Evolutionary conservation across 2,113 vertebrate genomes (phyloP).

Genomic region (Mirza zaza): DNA sequence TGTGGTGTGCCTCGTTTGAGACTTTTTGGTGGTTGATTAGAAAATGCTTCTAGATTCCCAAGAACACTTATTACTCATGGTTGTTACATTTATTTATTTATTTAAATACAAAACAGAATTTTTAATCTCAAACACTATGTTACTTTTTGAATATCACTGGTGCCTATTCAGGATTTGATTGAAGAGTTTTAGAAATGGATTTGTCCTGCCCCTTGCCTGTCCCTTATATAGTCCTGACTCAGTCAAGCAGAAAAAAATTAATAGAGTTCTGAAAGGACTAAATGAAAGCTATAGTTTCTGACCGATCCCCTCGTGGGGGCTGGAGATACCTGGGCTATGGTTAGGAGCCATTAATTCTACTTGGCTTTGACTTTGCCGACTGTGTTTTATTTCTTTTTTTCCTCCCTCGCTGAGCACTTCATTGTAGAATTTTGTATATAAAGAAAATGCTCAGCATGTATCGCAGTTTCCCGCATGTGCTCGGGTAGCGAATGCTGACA

Average conservation of each 20-base stretch:
- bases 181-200: constrained; percentile 62
- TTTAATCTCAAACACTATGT: no score
- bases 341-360: constrained; percentile 39
- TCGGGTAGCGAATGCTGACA: constrained; percentile 52
- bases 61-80: neutral
- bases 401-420: neutral
- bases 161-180: constrained; percentile 48
- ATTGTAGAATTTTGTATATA: constrained; percentile 48
- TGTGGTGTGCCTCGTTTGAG: neutral
- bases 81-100: neutral
- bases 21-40: neutral
- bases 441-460: constrained; percentile 30
- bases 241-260: constrained; percentile 68
- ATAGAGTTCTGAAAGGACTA: constrained; percentile 57
- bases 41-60: neutral
- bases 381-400: neutral
- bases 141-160: constrained; percentile 48
- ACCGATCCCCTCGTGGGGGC: neutral
- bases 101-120: no score
- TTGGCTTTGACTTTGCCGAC: constrained; percentile 54
- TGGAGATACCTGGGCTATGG: neutral
- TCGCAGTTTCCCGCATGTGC: neutral
- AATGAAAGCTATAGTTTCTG: constrained; percentile 49
- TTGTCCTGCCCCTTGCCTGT: constrained; percentile 35
- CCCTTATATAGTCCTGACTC: constrained; percentile 5